Evolutionary conservation across 1,140 invertebrate genomes (phyloP).

Genomic region (Drosophila burlai): DNA sequence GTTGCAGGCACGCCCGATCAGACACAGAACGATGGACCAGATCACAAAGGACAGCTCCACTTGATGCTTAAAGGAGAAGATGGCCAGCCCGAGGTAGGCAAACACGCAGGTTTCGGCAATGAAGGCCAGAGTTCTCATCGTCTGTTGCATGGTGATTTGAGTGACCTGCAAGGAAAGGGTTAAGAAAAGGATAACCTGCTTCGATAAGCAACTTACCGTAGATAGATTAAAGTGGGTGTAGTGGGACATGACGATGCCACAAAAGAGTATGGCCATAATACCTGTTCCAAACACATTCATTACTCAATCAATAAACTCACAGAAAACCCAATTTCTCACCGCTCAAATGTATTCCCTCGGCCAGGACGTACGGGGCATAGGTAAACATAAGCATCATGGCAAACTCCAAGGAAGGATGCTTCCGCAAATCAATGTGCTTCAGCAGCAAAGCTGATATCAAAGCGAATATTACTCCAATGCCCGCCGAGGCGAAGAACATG

Average conservation of each 20-base stretch:
- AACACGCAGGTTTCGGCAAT: conserved; percentile 99
- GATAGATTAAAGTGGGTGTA: conserved; percentile 99
- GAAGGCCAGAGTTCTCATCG: conserved; percentile 98
- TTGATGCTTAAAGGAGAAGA: conserved; percentile 97
- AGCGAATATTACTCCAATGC: conserved; percentile 98
- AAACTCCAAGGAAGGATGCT: conserved; percentile 99
- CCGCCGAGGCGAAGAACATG: conserved; percentile 99
- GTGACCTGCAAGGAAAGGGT: conserved; percentile 88
- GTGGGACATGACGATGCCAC: conserved; percentile 99
- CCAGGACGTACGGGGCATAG: conserved; percentile 98
- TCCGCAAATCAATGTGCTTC: conserved; percentile 98
- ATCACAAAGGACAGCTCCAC: conserved; percentile 94
- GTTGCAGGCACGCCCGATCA: conserved; percentile 97
- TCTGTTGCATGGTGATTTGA: conserved; percentile 99
- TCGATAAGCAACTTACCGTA: conserved; percentile 85
- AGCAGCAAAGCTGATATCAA: conserved; percentile 96
- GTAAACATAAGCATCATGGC: conserved; percentile 99
- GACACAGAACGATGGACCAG: conserved; percentile 96
- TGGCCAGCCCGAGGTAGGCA: conserved; percentile 98
- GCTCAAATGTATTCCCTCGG: conserved; percentile 92
- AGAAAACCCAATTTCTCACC: conserved; percentile 85
- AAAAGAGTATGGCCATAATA: conserved; percentile 99
- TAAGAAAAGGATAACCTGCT: background rate
- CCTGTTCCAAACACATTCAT: conserved; percentile 8
- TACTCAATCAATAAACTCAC: background rate